Conservation (phyloP, 23 tunicate species). For the Phallusia fumigata region DNA sequence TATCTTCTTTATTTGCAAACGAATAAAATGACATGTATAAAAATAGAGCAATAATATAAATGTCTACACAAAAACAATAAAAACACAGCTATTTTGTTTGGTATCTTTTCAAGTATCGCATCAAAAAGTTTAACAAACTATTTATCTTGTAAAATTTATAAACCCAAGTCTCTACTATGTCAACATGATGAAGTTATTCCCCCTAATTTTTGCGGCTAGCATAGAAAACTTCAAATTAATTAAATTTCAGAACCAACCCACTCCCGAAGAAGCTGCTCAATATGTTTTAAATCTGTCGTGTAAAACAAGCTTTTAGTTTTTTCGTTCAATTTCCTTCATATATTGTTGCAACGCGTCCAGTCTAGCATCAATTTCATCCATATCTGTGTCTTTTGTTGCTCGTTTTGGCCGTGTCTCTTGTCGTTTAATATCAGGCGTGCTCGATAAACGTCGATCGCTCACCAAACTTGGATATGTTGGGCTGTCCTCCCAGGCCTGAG, state of each 20-base stretch:
- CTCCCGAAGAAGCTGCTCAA: too few relatives aligned
- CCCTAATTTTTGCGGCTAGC: too few relatives aligned
- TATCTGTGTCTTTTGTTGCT: slow-evolving; percentile 48
- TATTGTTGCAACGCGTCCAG: slow-evolving; percentile 87
- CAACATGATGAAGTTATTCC: too few relatives aligned
- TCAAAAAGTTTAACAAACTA: too few relatives aligned
- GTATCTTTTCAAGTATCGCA: too few relatives aligned
- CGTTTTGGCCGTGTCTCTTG: slow-evolving; percentile 12
- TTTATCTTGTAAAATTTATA: too few relatives aligned
- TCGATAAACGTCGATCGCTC: slow-evolving; percentile 37
- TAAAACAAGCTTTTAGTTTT: background rate
- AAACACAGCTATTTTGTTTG: too few relatives aligned
- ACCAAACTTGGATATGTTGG: slow-evolving; percentile 1
- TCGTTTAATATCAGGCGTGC: slow-evolving; percentile 51
- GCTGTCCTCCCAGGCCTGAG: slow-evolving; percentile 24
- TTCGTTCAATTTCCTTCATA: slow-evolving; percentile 74
- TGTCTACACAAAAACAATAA: background rate
- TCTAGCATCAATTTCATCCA: slow-evolving; percentile 92
- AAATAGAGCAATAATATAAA: slow-evolving; percentile 1
- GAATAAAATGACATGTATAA: background rate
- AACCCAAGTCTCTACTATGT: too few relatives aligned
- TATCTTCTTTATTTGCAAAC: too few relatives aligned
- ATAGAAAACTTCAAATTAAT: too few relatives aligned
- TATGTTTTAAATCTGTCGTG: too few relatives aligned
- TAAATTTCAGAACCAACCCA: too few relatives aligned